These are phyloP conservation scores for Genyomyrus donnyi DNA, from an alignment of 2,113 vertebrate genomes.

Conservation along the genomic window DNA sequence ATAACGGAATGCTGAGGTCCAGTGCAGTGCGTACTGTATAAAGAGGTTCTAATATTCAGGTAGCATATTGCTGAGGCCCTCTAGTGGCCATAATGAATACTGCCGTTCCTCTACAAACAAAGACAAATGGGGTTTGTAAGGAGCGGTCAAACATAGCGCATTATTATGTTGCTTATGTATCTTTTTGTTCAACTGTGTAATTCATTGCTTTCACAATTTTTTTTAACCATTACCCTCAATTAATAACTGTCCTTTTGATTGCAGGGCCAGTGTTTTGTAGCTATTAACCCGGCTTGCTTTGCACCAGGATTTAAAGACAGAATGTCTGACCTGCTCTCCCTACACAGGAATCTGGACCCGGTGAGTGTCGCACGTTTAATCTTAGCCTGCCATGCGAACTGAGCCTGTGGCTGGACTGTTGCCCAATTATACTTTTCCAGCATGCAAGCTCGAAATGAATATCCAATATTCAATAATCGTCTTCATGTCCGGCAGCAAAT, in stretches of 20 bases:
- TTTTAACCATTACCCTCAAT: not conserved
- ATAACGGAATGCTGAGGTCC: not conserved
- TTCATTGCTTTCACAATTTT: not conserved
- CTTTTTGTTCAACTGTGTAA: not conserved
- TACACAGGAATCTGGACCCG: constrained; percentile 54
- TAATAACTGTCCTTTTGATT: not conserved
- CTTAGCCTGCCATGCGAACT: not conserved
- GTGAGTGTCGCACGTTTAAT: constrained; percentile 38
- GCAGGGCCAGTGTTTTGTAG: constrained; percentile 67
- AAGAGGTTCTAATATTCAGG: not conserved
- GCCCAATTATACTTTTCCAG: not conserved
- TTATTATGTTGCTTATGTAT: not conserved
- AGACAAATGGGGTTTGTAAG: not conserved
- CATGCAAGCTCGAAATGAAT: not conserved
- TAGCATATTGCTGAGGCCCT: not conserved
- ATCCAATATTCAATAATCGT: not conserved
- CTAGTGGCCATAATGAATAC: constrained; percentile 2
- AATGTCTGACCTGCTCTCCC: constrained; percentile 59
- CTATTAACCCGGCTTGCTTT: constrained; percentile 62
- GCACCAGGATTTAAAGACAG: constrained; percentile 57
- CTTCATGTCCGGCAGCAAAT: not conserved
- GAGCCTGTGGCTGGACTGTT: not conserved
- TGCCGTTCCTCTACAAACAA: not conserved
- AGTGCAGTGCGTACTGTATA: not conserved
- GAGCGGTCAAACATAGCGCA: not conserved